These are phyloP conservation scores for Chaenocephalus aceratus DNA, from an alignment of 2,113 vertebrate species.

Conservation along the genomic window DNA sequence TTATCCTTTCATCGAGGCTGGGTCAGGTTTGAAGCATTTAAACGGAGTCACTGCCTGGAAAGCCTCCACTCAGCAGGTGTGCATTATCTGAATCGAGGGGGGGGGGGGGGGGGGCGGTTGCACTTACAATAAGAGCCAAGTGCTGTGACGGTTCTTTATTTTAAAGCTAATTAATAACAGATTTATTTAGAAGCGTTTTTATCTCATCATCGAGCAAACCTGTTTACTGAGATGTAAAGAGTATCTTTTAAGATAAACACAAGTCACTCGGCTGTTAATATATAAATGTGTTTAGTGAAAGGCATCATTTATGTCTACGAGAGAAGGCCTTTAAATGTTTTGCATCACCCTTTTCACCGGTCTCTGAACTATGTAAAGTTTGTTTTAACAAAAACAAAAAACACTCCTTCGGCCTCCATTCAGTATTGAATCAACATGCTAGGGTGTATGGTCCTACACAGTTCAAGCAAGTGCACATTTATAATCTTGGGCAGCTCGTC, in stretches of 20 bases:
- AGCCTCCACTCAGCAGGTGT: constrained; percentile 63
- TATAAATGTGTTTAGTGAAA: neutral
- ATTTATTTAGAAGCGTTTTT: constrained; percentile 24
- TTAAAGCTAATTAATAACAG: constrained; percentile 22
- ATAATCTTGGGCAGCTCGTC: neutral
- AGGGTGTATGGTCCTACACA: neutral
- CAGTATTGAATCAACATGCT: neutral
- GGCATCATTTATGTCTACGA: neutral
- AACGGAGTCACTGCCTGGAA: constrained; percentile 57
- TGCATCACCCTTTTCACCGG: neutral
- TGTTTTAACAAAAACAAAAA: neutral
- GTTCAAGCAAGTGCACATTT: neutral
- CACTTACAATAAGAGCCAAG: constrained; percentile 42
- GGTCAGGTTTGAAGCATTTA: constrained; percentile 63
- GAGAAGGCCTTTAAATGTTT: neutral
- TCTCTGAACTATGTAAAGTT: neutral
- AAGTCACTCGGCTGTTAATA: neutral
- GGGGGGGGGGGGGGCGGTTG: neutral
- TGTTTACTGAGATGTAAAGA: neutral
- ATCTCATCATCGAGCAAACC: constrained; percentile 12
- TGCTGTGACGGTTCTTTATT: constrained; percentile 30
- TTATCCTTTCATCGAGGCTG: constrained; percentile 51
- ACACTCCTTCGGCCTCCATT: neutral
- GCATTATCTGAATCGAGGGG: constrained; percentile 44
- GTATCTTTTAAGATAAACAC: neutral